Evolutionary conservation across 2,113 vertebrate genomes (phyloP).

Genomic region (Noturus placidus): DNA sequence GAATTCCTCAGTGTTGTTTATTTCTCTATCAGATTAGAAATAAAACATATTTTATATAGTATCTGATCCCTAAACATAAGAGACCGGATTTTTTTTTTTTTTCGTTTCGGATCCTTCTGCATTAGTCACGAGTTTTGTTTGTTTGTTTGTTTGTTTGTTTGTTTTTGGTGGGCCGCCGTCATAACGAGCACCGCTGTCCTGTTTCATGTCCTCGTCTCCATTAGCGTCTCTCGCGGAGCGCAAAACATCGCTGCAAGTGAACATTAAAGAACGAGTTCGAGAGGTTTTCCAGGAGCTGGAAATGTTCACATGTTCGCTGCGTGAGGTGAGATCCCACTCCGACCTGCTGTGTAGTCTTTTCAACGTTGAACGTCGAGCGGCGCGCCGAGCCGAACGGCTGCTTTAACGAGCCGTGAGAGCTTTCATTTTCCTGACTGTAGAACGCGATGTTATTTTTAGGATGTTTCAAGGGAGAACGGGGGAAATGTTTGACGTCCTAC

Average conservation of each 20-base stretch:
- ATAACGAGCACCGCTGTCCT: not conserved
- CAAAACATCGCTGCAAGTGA: not conserved
- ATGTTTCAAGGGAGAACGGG: not conserved
- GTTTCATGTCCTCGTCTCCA: not conserved
- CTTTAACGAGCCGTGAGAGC: not conserved
- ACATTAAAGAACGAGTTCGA: not conserved
- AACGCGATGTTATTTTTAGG: no score
- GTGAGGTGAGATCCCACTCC: not conserved
- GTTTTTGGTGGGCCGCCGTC: not conserved
- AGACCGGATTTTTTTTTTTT: not conserved
- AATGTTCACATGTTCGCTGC: not conserved
- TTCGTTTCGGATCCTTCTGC: not conserved
- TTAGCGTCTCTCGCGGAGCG: not conserved
- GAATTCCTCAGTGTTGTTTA: not conserved
- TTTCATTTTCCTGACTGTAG: not conserved
- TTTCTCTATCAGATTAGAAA: constrained; percentile 20
- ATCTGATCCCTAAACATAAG: not conserved
- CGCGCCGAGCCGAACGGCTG: no score
- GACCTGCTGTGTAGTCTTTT: not conserved
- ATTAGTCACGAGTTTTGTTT: not conserved
- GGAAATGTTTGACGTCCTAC: not conserved
- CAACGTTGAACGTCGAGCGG: no score
- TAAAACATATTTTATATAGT: constrained; percentile 37
- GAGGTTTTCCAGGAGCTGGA: not conserved
- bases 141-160: not conserved